phyloP scores from a whole-genome alignment of 2,797 vertebrate species.

The Bufotes viridis region DNA sequence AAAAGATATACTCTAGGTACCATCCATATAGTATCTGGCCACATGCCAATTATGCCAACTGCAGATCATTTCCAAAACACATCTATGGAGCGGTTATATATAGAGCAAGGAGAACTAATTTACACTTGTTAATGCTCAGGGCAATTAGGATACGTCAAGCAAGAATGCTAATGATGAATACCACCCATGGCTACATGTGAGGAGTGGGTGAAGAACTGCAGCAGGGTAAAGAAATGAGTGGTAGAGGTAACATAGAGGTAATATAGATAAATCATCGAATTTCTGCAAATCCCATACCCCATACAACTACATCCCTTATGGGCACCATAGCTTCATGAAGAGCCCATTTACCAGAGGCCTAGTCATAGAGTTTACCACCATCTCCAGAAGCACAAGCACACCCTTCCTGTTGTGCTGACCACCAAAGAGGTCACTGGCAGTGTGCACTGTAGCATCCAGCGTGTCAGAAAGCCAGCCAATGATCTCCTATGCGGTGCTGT shows the following conservation, averaged over 20 bases:
- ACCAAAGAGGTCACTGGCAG: too few species aligned
- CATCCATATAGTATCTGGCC: background rate
- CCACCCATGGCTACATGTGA: conserved; percentile 19
- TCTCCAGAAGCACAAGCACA: too few species aligned
- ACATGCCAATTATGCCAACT: background rate
- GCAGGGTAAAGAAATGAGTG: background rate
- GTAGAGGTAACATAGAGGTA: background rate
- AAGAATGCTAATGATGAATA: conserved; percentile 11
- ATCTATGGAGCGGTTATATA: background rate
- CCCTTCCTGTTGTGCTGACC: too few species aligned
- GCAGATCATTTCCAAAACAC: conserved; percentile 15
- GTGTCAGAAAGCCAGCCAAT: too few species aligned
- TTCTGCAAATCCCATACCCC: too few species aligned
- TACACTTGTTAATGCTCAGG: background rate
- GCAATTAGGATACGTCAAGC: conserved; percentile 5
- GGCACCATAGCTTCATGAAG: too few species aligned
- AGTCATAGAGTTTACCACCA: too few species aligned
- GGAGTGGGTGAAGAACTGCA: background rate
- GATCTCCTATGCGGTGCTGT: too few species aligned
- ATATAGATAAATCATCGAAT: background rate
- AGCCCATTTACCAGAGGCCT: too few species aligned
- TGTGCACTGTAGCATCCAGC: too few species aligned
- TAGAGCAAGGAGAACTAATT: conserved; percentile 3
- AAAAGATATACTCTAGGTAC: background rate
- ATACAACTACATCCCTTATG: too few species aligned